A percentile compares a stretch with the other conserved stretches of the same genome.
Evolutionary conservation across 1,140 invertebrate species (phyloP).

Genomic region (Bombyx mori): ASM3026992v2 NC_085128.1:16037501-16038000

Average conservation of each 20-base stretch:
- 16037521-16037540: constrained; percentile 62
- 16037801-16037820: constrained; percentile 32
- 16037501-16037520: constrained; percentile 57
- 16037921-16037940: no score
- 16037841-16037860: constrained; percentile 27
- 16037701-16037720: constrained; percentile 63
- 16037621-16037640: constrained; percentile 51
- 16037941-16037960: no score
- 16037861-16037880: constrained; percentile 64
- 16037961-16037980: no score
- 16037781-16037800: constrained; percentile 30
- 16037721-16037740: constrained; percentile 59
- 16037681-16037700: constrained; percentile 57
- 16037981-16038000: no score
- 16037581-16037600: constrained; percentile 50
- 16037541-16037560: constrained; percentile 31
- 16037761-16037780: constrained; percentile 32
- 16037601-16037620: constrained; percentile 51
- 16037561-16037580: constrained; percentile 57
- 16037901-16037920: no score
- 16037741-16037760: constrained; percentile 35
- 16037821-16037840: constrained; percentile 21
- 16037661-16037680: constrained; percentile 63
- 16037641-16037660: constrained; percentile 57
- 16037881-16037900: constrained; percentile 73